Evolutionary conservation across 2,113 vertebrate genomes (phyloP), one percentile per base, ranked within the genome.

Genomic region (Rhinogobius similis): DNA sequence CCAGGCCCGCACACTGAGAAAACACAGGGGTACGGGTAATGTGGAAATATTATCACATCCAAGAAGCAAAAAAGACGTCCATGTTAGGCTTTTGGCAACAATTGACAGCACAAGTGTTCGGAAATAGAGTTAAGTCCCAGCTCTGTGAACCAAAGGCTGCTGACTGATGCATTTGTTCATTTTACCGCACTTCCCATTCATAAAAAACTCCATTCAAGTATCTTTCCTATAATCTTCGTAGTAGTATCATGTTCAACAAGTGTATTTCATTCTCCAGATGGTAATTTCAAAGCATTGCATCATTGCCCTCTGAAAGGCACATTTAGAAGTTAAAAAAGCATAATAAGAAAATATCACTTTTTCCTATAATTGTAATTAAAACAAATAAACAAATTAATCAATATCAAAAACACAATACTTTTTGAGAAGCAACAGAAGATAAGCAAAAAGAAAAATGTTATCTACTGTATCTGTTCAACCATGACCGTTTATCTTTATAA

Each of bases 11-110:
- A 63, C 36, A 69, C 26, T 50, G 36, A 76, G 32, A 63, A 41
- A 63, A 63, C 29, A 67, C 38, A 46, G 53, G 52, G 39, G 53
- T 67, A 69, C 16, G 52, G 43, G 53, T 58, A 32, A 24, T 23
- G 61, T 50, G 59, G 69, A 56, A 62, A 58, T 76, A 43, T 63
- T 41, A 63, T 61, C 36, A 38, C 36, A 24, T 63, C 62, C 62
- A 63, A 41, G n/a, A 39, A 20, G 62, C 36, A 41, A 43, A 63
- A 46, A 63, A 62, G 38, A 23, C 12, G 39, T 63, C 38, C 62
- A 63, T 39, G 39, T 27, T 38, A 18, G 20, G 18, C 32, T 21
- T 39, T n/a, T 63, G 20, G 36, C 39, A 68, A 44, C 18, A 41
- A 4, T 12, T 10, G 27, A 32, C 44, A 53, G 53, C 18, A n/a